Conservation (phyloP, 2,888 invertebrate species). For the Barypeithes pellucidus region DNA sequence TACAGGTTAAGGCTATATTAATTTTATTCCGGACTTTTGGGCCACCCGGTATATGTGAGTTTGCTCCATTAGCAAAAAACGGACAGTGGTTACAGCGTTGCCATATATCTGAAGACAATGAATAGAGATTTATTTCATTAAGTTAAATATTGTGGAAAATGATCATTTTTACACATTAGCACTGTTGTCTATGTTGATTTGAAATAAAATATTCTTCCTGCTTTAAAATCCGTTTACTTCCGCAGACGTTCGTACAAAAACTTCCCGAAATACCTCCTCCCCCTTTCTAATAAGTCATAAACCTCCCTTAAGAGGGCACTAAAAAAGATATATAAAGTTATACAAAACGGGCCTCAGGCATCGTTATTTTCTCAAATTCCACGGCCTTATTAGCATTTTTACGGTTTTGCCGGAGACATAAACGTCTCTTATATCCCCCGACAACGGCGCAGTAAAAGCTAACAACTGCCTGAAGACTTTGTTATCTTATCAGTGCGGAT, state of each 20-base stretch:
- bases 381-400: slow-evolving; percentile 53
- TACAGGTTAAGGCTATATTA: no score
- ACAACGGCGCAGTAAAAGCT: slow-evolving; percentile 68
- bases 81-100: no score
- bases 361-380: slow-evolving; percentile 46
- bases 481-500: slow-evolving; percentile 70
- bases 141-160: no score
- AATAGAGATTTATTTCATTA: no score
- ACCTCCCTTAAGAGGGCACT: slow-evolving; percentile 45
- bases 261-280: slow-evolving; percentile 24
- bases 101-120: no score
- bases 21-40: no score
- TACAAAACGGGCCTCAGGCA: slow-evolving; percentile 42
- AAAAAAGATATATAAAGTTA: slow-evolving; percentile 53
- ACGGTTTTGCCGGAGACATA: slow-evolving; percentile 48
- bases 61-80: no score
- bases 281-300: slow-evolving; percentile 35
- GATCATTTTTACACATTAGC: no score
- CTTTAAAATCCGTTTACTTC: no score
- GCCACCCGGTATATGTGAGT: no score
- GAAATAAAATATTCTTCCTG: no score
- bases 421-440: slow-evolving; percentile 52
- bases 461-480: slow-evolving; percentile 69
- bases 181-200: no score
- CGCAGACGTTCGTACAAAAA: slow-evolving; percentile 9